Evolutionary conservation across 2,888 invertebrate species (phyloP), one percentile per base, ranked within the genome.

Genomic region (Anoncus sp.): DNA sequence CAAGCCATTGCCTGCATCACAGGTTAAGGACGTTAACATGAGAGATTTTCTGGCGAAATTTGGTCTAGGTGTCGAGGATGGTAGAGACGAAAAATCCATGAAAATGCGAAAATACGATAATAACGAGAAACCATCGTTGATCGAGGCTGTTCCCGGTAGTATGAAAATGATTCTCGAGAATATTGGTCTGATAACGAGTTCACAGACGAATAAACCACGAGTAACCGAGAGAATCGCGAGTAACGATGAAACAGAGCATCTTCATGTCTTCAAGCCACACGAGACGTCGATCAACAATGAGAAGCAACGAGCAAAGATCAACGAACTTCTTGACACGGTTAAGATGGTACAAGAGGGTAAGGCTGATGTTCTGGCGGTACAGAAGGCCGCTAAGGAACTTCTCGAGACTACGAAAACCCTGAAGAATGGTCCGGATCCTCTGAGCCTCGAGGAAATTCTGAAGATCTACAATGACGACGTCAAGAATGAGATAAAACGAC

Each of bases 271-370:
- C 78, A 92, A 92, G 38, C 88, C 92, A 59, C 84, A 90, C 75
- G 86, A 90, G 73, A 63, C 85, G 63, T 71, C 82, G 40, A 24
- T 79, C 1, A 80, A 87, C 75, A 75, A 92, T 43, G 91, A 93
- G 40, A 93, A 92, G 18, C 94, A 94, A 83, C 89, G 92, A 53
- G 82, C 86, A 18, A 91, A 90, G 75, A 91, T 92, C 45, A 89
- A 90, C 53, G 88, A 91, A 71, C 85, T 92, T 1, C 77, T 92
- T 27, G 87, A 89, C 7, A 92, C 88, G 0, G 89, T 91, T 3
- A 90, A 83, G 31, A 72, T 86, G 72, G 88, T 90, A 0, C 90
- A 91, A 62, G 86, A 90, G 24, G 91, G 91, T n/a, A 89, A 85
- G 53, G 86, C 85, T 4, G 77, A 82, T n/a, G 84, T 86, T 6